These are phyloP conservation scores for Cylloceria caligata DNA, from an alignment of 2,888 invertebrate species.

Conservation along the genomic window DNA sequence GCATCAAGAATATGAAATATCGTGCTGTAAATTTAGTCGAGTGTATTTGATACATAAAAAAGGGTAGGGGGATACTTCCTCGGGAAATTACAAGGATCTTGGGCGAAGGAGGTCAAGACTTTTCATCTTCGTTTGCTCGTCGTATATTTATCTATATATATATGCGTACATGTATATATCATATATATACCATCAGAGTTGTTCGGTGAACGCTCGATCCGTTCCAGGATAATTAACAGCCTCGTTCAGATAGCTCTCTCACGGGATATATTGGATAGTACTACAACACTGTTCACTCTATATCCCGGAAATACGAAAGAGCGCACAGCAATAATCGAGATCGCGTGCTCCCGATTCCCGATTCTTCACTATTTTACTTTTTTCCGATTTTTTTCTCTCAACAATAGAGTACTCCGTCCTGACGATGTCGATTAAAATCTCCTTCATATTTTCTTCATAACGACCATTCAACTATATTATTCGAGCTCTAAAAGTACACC, in stretches of 20 bases:
- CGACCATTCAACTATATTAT: neutral
- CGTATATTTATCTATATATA: slow-evolving; percentile 62
- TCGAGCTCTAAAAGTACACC: neutral
- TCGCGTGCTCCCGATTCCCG: slow-evolving; percentile 59
- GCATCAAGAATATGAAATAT: slow-evolving; percentile 23
- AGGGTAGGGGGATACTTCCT: slow-evolving; percentile 37
- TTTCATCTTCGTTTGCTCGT: slow-evolving; percentile 59
- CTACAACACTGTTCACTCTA: slow-evolving; percentile 29
- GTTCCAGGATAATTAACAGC: slow-evolving; percentile 80
- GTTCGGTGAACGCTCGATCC: slow-evolving; percentile 70
- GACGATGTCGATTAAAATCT: slow-evolving; percentile 51
- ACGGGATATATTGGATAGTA: slow-evolving; percentile 65
- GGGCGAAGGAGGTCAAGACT: slow-evolving; percentile 58
- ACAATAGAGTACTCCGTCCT: slow-evolving; percentile 46
- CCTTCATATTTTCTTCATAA: slow-evolving; percentile 51
- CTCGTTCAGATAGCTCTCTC: slow-evolving; percentile 71
- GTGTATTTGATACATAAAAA: slow-evolving; percentile 14
- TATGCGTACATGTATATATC: slow-evolving; percentile 63
- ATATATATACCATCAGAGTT: slow-evolving; percentile 9
- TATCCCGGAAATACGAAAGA: slow-evolving; percentile 57
- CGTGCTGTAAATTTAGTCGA: slow-evolving; percentile 49
- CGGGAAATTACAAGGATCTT: slow-evolving; percentile 57
- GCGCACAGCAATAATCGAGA: slow-evolving; percentile 60
- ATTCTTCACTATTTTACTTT: slow-evolving; percentile 52
- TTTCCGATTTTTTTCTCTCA: slow-evolving; percentile 41